phyloP scores from a whole-genome alignment of 2,888 invertebrate genomes.

The Luffia ferchaultella region DNA sequence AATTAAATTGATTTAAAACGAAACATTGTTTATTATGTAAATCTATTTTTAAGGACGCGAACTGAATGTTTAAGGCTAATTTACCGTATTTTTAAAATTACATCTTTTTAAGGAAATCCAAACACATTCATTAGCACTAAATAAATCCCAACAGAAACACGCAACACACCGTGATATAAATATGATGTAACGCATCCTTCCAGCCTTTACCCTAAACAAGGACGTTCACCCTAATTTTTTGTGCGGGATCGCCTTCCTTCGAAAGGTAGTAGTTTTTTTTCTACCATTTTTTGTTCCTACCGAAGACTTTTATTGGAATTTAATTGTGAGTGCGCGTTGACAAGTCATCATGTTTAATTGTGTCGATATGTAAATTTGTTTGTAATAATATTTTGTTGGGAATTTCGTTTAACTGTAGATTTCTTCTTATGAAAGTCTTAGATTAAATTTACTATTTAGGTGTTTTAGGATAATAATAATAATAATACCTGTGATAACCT shows the following conservation, averaged over 20 bases:
- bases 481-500: too few relatives aligned
- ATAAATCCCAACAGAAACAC: too few relatives aligned
- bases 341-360: conserved; percentile 49
- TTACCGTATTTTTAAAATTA: too few relatives aligned
- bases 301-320: conserved; percentile 37
- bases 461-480: too few relatives aligned
- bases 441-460: conserved; percentile 1
- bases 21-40: too few relatives aligned
- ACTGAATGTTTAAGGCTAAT: too few relatives aligned
- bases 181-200: conserved; percentile 2
- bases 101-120: too few relatives aligned
- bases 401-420: not conserved
- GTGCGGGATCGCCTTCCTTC: conserved; percentile 43
- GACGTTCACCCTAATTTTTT: conserved; percentile 47
- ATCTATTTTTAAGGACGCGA: too few relatives aligned
- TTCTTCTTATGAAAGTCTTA: conserved; percentile 5
- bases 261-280: not conserved
- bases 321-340: conserved; percentile 47
- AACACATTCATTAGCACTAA: too few relatives aligned
- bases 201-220: conserved; percentile 33
- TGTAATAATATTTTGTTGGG: not conserved
- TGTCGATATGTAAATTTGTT: conserved; percentile 13
- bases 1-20: too few relatives aligned
- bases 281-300: not conserved
- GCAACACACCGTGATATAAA: not conserved